Evolutionary conservation across 1,140 invertebrate species (phyloP).

Genomic region (Drosophila ogumai): DNA sequence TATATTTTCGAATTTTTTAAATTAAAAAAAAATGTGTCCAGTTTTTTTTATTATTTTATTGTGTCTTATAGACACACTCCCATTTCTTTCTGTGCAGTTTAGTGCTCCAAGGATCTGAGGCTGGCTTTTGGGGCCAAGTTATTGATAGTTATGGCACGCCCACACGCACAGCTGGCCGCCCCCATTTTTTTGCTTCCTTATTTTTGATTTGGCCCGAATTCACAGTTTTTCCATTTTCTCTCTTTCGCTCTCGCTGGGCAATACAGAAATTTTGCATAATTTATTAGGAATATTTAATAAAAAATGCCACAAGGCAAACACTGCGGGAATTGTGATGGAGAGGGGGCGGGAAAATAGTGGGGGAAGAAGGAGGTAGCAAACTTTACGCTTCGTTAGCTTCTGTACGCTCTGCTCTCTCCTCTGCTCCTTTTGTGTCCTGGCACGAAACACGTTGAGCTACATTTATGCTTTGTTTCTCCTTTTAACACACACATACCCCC

Average conservation of each 20-base stretch:
- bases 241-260: slow-evolving; percentile 42
- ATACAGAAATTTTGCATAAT: slow-evolving; percentile 80
- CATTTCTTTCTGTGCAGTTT: background rate
- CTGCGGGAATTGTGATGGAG: slow-evolving; percentile 14
- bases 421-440: slow-evolving; percentile 49
- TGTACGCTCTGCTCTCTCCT: slow-evolving; percentile 38
- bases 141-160: slow-evolving; percentile 78
- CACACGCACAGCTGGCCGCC: slow-evolving; percentile 51
- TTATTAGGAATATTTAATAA: slow-evolving; percentile 83
- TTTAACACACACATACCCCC: slow-evolving; percentile 15
- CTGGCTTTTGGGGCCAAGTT: slow-evolving; percentile 63
- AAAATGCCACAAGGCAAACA: slow-evolving; percentile 80
- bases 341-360: slow-evolving; percentile 17
- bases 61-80: no score
- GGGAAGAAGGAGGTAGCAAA: slow-evolving; percentile 59
- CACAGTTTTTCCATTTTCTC: slow-evolving; percentile 18
- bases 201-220: slow-evolving; percentile 62
- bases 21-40: no score
- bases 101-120: slow-evolving; percentile 10
- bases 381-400: slow-evolving; percentile 81
- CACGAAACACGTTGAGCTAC: slow-evolving; percentile 70
- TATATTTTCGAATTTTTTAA: no score
- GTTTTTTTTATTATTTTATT: background rate
- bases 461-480: slow-evolving; percentile 76
- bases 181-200: slow-evolving; percentile 33